Evolutionary conservation across 2,113 vertebrate genomes (phyloP).

Genomic region (Saccopteryx bilineata): DNA sequence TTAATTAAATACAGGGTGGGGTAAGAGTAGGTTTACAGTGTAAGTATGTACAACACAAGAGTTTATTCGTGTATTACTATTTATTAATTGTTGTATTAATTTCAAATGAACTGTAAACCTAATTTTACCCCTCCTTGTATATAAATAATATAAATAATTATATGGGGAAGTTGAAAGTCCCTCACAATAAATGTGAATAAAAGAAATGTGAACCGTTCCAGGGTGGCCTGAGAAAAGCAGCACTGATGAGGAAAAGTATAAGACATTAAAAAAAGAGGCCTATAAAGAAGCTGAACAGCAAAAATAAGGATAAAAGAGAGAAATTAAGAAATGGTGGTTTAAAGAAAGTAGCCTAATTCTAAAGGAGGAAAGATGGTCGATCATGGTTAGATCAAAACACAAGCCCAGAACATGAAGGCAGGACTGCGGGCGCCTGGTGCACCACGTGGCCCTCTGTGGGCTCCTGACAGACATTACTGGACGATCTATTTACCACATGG

Average conservation of each 20-base stretch:
- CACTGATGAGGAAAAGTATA: not conserved
- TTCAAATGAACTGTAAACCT: too few relatives aligned
- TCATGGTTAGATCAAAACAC: not conserved
- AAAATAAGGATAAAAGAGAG: slow-evolving; percentile 29
- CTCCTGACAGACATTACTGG: slow-evolving; percentile 73
- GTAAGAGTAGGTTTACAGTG: too few relatives aligned
- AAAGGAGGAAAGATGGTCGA: not conserved
- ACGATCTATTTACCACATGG: slow-evolving; percentile 78
- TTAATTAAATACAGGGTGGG: slow-evolving; percentile 26
- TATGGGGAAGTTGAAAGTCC: not conserved
- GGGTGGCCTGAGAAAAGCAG: not conserved
- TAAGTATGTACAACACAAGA: too few relatives aligned
- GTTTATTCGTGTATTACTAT: too few relatives aligned
- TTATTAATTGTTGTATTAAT: too few relatives aligned
- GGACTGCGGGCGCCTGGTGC: not conserved
- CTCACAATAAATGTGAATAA: not conserved
- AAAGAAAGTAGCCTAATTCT: slow-evolving; percentile 23
- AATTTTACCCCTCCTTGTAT: not conserved
- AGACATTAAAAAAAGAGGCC: not conserved
- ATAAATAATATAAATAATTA: not conserved
- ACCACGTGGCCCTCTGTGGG: not conserved
- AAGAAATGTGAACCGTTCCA: slow-evolving; percentile 29
- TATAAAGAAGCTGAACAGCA: slow-evolving; percentile 1
- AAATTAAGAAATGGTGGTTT: slow-evolving; percentile 12
- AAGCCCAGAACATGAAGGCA: not conserved